Percentiles rank a stretch among this genome's conserved stretches.
These are phyloP conservation scores for Pseudochirops corinnae DNA, from an alignment of 2,797 vertebrate species.

Conservation along the genomic window DNA sequence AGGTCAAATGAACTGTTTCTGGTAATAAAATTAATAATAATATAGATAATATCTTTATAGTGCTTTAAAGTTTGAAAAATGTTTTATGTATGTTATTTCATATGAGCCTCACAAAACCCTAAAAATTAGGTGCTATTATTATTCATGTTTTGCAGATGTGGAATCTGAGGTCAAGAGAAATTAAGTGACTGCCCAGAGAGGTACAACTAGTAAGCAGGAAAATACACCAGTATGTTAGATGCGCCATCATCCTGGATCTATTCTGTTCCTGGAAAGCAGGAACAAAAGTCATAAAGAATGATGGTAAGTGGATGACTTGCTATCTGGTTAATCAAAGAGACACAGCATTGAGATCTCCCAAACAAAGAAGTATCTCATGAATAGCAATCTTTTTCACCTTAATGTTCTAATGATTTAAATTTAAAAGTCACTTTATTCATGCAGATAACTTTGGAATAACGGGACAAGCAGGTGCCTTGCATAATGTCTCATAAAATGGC, in stretches of 20 bases:
- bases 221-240: not conserved
- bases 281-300: too few species aligned
- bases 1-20: not conserved
- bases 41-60: not conserved
- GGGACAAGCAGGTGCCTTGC: not conserved
- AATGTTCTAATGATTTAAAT: too few species aligned
- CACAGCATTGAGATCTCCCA: not conserved
- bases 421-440: too few species aligned
- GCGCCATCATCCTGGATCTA: not conserved
- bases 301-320: not conserved
- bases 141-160: not conserved
- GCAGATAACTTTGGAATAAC: too few species aligned
- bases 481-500: not conserved
- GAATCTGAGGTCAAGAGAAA: not conserved
- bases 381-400: too few species aligned
- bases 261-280: not conserved
- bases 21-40: not conserved
- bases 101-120: not conserved
- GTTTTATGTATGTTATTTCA: not conserved
- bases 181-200: not conserved
- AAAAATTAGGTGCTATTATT: not conserved
- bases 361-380: not conserved
- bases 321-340: not conserved
- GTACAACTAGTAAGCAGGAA: not conserved
- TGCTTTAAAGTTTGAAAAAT: not conserved